Evolutionary conservation across 2,797 vertebrate species (phyloP), one percentile per base, ranked within the genome.

Genomic region (Phoebastria nigripes): DNA sequence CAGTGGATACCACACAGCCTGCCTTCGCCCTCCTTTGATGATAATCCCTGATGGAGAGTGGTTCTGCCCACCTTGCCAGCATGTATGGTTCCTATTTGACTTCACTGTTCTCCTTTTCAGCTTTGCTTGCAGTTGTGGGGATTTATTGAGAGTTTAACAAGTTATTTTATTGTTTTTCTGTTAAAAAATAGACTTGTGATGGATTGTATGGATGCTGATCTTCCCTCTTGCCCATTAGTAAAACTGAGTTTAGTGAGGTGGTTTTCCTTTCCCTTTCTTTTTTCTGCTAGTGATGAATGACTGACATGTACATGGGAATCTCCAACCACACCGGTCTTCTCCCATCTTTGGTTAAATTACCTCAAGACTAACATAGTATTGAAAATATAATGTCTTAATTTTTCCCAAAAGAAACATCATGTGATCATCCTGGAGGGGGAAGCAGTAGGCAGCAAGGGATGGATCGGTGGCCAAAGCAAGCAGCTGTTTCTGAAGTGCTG

Each of bases 31-130:
- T 21, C 99, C 99, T 0, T 97, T 99, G 95, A 99, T 99, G 99
- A 96, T 99, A 92, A 99, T 99, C 89, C 99, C 99, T 1, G 99
- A 99, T 3, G 99, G 99, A 97, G 99, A 99, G 92, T 99, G 99
- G 99, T 99, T 99, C 98, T 99, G 99, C 95, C 99, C 99, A 0
- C 99, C 99, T 49, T 99, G 99, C 96, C 99, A 99, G 93, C 99
- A 99, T 26, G 99, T 99, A 98, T 55, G 98, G 15, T 41, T 95
- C 78, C 26, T 56, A 0, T 87, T 66, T 5, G 20, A 26, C 73
- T 70, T 42, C 28, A 17, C 14, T 55, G 13, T 37, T 74, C 24
- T 76, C 29, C 41, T 73, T 69, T 42, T 41, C 37, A 41, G 62
- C 74, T 78, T 66, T 76, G n/a, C n/a, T 72, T 39, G 37, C 1